Percentiles rank a stretch among this genome's conserved stretches.
phyloP scores from a whole-genome alignment of 2,113 vertebrate genomes.

The Calypte anna region DNA sequence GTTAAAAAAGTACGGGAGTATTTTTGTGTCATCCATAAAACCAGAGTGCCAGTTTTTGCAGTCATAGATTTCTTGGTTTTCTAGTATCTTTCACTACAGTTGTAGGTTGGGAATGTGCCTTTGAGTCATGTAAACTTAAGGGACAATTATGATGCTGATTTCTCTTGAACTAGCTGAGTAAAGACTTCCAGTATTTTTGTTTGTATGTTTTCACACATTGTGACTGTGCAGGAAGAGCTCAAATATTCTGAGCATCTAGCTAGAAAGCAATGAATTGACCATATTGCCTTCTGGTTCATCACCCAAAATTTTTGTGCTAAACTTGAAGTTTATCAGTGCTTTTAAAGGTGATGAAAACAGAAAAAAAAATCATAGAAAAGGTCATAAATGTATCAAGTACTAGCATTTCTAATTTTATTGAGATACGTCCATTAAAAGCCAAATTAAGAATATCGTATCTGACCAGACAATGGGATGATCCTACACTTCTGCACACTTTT shows the following conservation, averaged over 20 bases:
- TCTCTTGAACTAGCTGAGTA: background rate
- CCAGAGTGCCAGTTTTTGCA: background rate
- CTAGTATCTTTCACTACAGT: background rate
- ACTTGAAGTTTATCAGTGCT: background rate
- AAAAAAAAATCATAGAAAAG: background rate
- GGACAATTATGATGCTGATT: background rate
- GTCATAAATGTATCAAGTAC: background rate
- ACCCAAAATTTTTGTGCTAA: background rate
- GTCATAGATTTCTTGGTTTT: background rate
- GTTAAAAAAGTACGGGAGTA: background rate
- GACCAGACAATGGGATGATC: background rate
- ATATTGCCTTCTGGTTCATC: background rate
- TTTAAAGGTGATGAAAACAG: background rate
- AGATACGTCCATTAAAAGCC: background rate
- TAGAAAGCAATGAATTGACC: background rate
- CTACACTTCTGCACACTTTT: background rate
- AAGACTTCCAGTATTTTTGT: background rate
- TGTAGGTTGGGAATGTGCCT: background rate
- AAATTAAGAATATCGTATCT: background rate
- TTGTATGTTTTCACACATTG: background rate
- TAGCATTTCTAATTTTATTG: background rate
- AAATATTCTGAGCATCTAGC: background rate
- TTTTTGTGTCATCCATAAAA: background rate
- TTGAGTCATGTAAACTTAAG: background rate
- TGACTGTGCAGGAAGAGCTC: background rate